Conservation (phyloP, 23 tunicate species). For the Phallusia fumigata region DNA sequence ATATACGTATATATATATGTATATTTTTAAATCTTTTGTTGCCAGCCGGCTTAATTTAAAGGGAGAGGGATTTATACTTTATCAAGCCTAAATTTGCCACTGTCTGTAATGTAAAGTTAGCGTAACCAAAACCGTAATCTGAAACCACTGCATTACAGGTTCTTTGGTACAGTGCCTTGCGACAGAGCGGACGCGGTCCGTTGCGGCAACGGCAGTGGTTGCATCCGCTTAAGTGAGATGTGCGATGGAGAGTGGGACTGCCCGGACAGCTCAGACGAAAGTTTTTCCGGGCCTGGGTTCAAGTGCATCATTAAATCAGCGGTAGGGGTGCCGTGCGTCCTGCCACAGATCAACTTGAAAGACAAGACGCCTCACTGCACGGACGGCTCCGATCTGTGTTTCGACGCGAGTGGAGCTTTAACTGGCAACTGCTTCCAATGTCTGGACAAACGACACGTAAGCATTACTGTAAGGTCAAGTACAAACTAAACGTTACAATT, state of each 20-base stretch:
- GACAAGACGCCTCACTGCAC: conserved; percentile 42
- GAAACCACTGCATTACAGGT: neutral
- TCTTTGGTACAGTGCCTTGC: conserved; percentile 10
- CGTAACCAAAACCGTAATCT: no score
- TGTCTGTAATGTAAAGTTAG: no score
- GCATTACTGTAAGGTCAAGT: neutral
- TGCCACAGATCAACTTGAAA: conserved; percentile 45
- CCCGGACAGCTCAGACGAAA: conserved; percentile 67
- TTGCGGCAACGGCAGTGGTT: conserved; percentile 43
- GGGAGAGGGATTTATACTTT: no score
- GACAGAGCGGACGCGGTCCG: conserved; percentile 26
- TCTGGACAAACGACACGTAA: conserved; percentile 50
- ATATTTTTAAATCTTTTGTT: no score
- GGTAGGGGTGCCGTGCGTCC: conserved; percentile 25
- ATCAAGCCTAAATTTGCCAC: no score
- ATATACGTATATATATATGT: no score
- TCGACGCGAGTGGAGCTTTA: conserved; percentile 23
- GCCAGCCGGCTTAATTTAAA: no score
- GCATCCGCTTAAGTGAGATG: conserved; percentile 10
- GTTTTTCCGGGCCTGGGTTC: conserved; percentile 58
- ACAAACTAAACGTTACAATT: no score
- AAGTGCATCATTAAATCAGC: conserved; percentile 48
- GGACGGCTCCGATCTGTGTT: conserved; percentile 50
- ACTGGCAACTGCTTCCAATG: conserved; percentile 60
- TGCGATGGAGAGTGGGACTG: conserved; percentile 67